phyloP scores from a whole-genome alignment of 2,113 vertebrate genomes.

The Lates calcarifer region DNA sequence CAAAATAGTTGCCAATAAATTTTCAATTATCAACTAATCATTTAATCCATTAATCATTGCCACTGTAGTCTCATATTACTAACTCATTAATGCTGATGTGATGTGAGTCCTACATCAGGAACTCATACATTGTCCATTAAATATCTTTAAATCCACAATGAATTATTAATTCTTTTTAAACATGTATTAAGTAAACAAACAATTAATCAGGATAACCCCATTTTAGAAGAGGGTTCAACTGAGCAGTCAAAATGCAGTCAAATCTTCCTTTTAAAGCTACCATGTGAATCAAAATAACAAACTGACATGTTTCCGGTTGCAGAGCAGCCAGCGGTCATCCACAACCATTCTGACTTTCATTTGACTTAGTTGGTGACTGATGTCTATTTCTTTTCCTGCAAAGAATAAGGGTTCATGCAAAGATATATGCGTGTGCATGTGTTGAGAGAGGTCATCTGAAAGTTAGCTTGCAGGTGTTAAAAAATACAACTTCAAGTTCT shows the following conservation, averaged over 20 bases:
- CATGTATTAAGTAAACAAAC: not conserved
- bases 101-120: not conserved
- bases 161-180: not conserved
- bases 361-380: slow-evolving; percentile 19
- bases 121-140: not conserved
- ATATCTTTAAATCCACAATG: not conserved
- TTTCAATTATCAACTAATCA: not conserved
- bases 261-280: slow-evolving; percentile 3
- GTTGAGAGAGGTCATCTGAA: slow-evolving; percentile 27
- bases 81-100: not conserved
- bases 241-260: slow-evolving; percentile 20
- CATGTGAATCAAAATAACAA: slow-evolving; percentile 1
- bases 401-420: slow-evolving; percentile 9
- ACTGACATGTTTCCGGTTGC: slow-evolving; percentile 24
- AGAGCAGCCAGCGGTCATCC: slow-evolving; percentile 7
- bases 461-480: slow-evolving; percentile 45
- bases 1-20: not conserved
- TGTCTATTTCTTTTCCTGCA: slow-evolving; percentile 18
- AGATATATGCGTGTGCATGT: not conserved
- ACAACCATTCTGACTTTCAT: slow-evolving; percentile 16
- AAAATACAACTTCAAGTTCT: slow-evolving; percentile 30
- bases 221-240: not conserved
- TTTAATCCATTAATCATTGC: no score
- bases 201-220: no score
- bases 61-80: not conserved